These are phyloP conservation scores for Dermatemys mawii DNA, from an alignment of 2,113 vertebrate genomes.

Conservation along the genomic window DNA sequence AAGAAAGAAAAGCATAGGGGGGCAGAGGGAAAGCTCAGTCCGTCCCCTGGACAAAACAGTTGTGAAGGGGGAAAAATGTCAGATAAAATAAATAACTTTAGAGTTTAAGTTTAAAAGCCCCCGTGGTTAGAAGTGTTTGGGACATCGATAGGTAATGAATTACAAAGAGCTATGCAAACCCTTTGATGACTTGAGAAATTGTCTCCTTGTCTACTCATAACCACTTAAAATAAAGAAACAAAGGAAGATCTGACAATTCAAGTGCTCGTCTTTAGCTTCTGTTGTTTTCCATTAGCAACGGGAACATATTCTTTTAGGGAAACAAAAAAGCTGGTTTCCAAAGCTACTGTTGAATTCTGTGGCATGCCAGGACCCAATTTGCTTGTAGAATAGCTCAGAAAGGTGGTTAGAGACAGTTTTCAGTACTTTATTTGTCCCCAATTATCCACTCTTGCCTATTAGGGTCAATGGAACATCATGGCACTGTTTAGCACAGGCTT, in stretches of 20 bases:
- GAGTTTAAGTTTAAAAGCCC: conserved; percentile 13
- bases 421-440: conserved; percentile 74
- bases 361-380: conserved; percentile 21
- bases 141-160: conserved; percentile 37
- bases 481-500: conserved; percentile 70
- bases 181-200: conserved; percentile 64
- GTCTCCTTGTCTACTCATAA: conserved; percentile 60
- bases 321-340: conserved; percentile 72
- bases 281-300: conserved; percentile 71
- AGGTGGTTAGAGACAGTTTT: conserved; percentile 75
- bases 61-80: neutral
- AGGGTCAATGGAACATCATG: conserved; percentile 72
- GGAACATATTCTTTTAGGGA: conserved; percentile 62
- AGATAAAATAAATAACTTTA: conserved; percentile 31
- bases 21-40: neutral
- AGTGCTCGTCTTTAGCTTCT: conserved; percentile 62
- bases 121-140: conserved; percentile 16
- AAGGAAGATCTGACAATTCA: conserved; percentile 20
- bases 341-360: conserved; percentile 60
- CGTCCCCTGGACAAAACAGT: neutral
- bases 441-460: conserved; percentile 75
- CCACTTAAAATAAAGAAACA: neutral
- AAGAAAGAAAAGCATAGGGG: neutral
- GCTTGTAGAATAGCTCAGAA: conserved; percentile 60
- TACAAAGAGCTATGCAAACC: conserved; percentile 29